A percentile compares a stretch with the other conserved stretches of the same genome.
Conservation (phyloP, 1,140 invertebrate species). For the Acromyrmex echinatior region DNA sequence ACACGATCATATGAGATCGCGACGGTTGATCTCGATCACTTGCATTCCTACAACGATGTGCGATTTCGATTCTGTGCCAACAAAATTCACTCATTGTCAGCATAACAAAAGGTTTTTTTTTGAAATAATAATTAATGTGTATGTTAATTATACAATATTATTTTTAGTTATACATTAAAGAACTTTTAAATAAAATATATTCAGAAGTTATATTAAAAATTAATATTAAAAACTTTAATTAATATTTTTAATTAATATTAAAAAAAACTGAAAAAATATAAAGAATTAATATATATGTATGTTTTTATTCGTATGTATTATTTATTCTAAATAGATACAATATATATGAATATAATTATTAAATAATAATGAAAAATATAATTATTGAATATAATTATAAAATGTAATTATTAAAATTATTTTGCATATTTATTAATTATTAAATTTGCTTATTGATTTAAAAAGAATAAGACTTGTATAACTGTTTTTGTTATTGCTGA, state of each 20-base stretch:
- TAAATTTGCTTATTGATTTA: constrained; percentile 7
- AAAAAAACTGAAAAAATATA: not conserved
- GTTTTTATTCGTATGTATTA: not conserved
- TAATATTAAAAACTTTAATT: not conserved
- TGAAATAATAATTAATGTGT: not conserved
- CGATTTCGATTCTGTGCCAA: not conserved
- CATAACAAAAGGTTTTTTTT: not conserved
- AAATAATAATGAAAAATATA: no score
- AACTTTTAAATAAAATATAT: not conserved
- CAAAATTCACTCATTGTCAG: not conserved
- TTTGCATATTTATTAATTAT: not conserved
- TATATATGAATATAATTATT: not conserved
- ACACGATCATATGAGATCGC: constrained; percentile 14
- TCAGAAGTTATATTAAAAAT: not conserved
- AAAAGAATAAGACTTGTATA: not conserved
- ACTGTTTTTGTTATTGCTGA: not conserved
- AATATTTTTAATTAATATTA: not conserved
- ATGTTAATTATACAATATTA: not conserved
- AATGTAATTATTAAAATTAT: not conserved
- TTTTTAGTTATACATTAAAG: not conserved
- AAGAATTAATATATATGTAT: not conserved
- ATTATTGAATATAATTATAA: no score
- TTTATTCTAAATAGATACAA: not conserved
- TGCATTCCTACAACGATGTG: not conserved
- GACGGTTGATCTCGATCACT: constrained; percentile 4